These are phyloP conservation scores for Triplophysa siluroides DNA, from an alignment of 2,113 vertebrate genomes.

Conservation along the genomic window DNA sequence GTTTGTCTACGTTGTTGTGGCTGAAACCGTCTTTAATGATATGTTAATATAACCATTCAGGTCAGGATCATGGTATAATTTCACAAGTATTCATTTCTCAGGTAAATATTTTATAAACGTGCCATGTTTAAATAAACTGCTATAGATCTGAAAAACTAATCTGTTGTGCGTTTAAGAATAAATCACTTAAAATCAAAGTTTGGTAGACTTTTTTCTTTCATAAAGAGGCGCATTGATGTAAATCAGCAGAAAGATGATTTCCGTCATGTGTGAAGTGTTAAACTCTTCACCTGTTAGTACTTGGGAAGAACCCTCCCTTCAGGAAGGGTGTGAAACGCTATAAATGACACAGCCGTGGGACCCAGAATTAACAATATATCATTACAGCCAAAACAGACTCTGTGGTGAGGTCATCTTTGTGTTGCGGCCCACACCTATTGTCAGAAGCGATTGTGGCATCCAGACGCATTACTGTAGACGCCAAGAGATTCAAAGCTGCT, in stretches of 20 bases:
- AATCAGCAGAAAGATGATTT: neutral
- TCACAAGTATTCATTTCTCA: no score
- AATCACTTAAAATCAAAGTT: neutral
- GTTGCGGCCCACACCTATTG: constrained; percentile 41
- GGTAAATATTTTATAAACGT: no score
- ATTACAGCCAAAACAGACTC: constrained; percentile 14
- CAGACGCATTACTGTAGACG: constrained; percentile 11
- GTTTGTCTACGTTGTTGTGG: no score
- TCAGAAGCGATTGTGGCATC: neutral
- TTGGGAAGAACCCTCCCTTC: neutral
- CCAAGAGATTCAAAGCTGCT: constrained; percentile 3
- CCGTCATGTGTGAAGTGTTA: neutral
- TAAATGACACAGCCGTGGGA: constrained; percentile 24
- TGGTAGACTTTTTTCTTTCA: neutral
- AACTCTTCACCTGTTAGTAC: constrained; percentile 19
- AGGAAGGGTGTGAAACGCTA: constrained; percentile 33
- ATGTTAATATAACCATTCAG: no score
- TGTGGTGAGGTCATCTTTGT: constrained; percentile 27
- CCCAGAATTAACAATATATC: constrained; percentile 31
- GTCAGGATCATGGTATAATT: no score
- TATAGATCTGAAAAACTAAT: no score
- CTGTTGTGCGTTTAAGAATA: no score
- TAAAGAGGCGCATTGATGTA: neutral
- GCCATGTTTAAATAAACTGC: no score
- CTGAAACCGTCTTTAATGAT: no score